Evolutionary conservation across 2,113 vertebrate genomes (phyloP).

Genomic region (Acanthochromis polyacanthus): DNA sequence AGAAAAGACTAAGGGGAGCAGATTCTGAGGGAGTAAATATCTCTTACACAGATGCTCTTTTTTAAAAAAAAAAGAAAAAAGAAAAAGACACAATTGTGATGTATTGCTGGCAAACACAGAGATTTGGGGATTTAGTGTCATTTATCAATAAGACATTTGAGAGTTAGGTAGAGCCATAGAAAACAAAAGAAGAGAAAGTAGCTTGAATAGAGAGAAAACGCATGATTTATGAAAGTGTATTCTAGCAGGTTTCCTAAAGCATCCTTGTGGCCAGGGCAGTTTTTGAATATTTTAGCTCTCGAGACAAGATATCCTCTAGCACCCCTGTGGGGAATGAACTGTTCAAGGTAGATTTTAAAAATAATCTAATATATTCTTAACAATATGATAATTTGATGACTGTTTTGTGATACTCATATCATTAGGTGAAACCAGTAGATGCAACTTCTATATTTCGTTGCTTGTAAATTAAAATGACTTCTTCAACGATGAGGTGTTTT

Average conservation of each 20-base stretch:
- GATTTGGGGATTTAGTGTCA: constrained; percentile 25
- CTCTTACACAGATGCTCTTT: constrained; percentile 2
- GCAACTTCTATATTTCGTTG: no score
- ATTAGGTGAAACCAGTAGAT: no score
- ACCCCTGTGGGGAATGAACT: no score
- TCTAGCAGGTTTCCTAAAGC: background rate
- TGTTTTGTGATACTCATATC: no score
- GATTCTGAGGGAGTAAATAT: background rate
- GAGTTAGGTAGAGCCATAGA: constrained; percentile 6
- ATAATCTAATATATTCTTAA: no score
- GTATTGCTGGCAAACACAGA: constrained; percentile 15
- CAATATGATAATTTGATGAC: no score
- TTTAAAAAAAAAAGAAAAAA: background rate
- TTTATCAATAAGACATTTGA: constrained; percentile 41
- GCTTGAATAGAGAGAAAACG: constrained; percentile 1
- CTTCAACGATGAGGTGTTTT: no score
- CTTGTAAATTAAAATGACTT: no score
- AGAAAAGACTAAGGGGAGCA: constrained; percentile 12
- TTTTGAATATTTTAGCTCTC: background rate
- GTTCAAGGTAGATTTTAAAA: no score
- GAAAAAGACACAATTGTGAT: background rate
- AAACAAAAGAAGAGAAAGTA: background rate
- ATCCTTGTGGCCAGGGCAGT: background rate
- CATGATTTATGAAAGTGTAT: background rate
- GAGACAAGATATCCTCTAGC: background rate